Evolutionary conservation across 2,888 invertebrate genomes (phyloP), one percentile per base, ranked within the genome.

Genomic region (Acleris emargana): DNA sequence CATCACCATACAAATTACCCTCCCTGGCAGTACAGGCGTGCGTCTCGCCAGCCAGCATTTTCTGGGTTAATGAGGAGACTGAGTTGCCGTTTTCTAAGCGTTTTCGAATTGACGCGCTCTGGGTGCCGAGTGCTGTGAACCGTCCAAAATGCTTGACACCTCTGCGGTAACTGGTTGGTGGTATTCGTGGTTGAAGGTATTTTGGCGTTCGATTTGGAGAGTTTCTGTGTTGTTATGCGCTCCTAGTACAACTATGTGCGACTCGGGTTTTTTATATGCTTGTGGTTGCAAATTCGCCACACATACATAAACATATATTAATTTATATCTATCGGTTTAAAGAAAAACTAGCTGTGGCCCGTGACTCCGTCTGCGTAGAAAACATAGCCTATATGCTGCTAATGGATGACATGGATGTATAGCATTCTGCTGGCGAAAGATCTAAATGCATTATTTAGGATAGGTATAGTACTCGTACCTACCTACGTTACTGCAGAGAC

Each of bases 31-130:
- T 45, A 18, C 25, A 25, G 45, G 50, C 59, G 47, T 20, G 76
- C 75, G 72, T 73, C 77, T 75, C 77, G 78, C 72, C 77, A 79
- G 79, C 82, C 81, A 83, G 74, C 82, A 82, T 83, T 90, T 90
- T 91, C 89, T 91, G 89, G 91, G 91, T 91, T 91, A 91, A 91
- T 90, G 89, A 90, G 88, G 84, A 90, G 80, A 80, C 83, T 80
- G 81, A 80, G 81, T 80, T 81, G 83, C 81, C 80, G 86, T 84
- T 87, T 89, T 91, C 89, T 90, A 90, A 87, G 87, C 82, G 82
- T 88, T 90, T 90, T 90, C 90, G 88, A 89, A 89, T 83, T 76
- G 81, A 82, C 82, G 82, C 84, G 78, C 78, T 57, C 62, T 74
- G 81, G 80, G 77, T 80, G 78, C 77, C 70, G 79, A 76, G 78